Conservation (phyloP, 2,113 vertebrate species). For the Amazona vittata region DNA sequence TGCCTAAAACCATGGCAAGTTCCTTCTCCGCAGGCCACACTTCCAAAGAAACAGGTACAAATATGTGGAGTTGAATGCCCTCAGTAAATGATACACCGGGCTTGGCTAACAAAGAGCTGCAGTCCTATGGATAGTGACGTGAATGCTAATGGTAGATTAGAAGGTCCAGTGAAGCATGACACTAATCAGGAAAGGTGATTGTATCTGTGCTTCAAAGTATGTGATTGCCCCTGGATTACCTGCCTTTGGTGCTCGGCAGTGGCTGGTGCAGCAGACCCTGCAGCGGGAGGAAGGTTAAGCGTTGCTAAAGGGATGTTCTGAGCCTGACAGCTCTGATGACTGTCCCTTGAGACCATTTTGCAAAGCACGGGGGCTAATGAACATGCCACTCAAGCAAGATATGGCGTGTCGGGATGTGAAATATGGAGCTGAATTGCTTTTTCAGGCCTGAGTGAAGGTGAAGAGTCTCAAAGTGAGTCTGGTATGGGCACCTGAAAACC, state of each 20-base stretch:
- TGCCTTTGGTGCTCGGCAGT: background rate
- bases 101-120: background rate
- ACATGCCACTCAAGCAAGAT: background rate
- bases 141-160: background rate
- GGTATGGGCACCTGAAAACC: background rate
- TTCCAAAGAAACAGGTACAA: background rate
- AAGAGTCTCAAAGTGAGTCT: background rate
- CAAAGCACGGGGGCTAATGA: background rate
- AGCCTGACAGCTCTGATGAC: background rate
- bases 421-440: background rate
- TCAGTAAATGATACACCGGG: background rate
- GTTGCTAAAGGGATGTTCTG: accelerated
- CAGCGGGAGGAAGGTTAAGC: background rate
- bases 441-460: background rate
- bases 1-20: background rate
- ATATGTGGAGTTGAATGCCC: background rate
- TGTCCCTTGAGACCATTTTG: accelerated
- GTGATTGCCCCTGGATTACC: background rate
- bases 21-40: accelerated
- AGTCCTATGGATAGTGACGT: background rate
- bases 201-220: background rate
- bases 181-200: background rate
- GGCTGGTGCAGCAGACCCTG: background rate
- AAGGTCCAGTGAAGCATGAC: background rate
- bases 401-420: background rate